phyloP scores from a whole-genome alignment of 2,797 vertebrate genomes.

The Epinephelus malabaricus region DNA sequence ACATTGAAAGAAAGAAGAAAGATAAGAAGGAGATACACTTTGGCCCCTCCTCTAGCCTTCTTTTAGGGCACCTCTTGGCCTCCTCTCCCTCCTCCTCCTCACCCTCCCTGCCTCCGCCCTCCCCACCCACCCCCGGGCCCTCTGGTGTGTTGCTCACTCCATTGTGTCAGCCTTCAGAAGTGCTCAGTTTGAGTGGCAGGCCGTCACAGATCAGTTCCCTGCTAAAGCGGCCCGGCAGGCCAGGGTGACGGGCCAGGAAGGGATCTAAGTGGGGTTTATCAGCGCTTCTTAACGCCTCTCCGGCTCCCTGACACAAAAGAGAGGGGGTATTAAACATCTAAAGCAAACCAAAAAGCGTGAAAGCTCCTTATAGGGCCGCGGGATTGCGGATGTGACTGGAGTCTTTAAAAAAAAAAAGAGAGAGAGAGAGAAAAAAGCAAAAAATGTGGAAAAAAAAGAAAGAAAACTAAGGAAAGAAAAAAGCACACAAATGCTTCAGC shows the following conservation, averaged over 20 bases:
- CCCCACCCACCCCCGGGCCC: conserved; percentile 72
- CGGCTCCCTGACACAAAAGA: conserved; percentile 99
- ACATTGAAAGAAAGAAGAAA: conserved; percentile 58
- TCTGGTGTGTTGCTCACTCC: conserved; percentile 91
- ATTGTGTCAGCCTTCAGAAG: conserved; percentile 99
- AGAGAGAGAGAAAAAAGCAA: conserved; percentile 72
- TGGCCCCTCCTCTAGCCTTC: conserved; percentile 76
- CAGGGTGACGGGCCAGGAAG: conserved; percentile 99
- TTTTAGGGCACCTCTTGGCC: conserved; percentile 77
- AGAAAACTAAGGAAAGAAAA: conserved; percentile 47
- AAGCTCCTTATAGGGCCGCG: conserved; percentile 99
- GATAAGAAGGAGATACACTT: conserved; percentile 81
- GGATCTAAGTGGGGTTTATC: conserved; percentile 99
- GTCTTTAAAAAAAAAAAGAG: conserved; percentile 92
- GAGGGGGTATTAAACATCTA: conserved; percentile 99
- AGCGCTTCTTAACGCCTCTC: conserved; percentile 99
- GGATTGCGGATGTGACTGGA: conserved; percentile 98
- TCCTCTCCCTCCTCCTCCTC: conserved; percentile 62
- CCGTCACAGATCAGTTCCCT: conserved; percentile 99
- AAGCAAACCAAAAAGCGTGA: conserved; percentile 99
- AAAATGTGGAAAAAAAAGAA: conserved; percentile 22
- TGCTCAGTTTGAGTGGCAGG: conserved; percentile 99
- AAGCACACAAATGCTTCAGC: conserved; percentile 67
- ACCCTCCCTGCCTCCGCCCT: conserved; percentile 38
- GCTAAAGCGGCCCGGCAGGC: conserved; percentile 99